Evolutionary conservation across 92 coral and sea anemone genomes (phyloP), one percentile per base, ranked within the genome.

Genomic region (Desmophyllum pertusum): DNA sequence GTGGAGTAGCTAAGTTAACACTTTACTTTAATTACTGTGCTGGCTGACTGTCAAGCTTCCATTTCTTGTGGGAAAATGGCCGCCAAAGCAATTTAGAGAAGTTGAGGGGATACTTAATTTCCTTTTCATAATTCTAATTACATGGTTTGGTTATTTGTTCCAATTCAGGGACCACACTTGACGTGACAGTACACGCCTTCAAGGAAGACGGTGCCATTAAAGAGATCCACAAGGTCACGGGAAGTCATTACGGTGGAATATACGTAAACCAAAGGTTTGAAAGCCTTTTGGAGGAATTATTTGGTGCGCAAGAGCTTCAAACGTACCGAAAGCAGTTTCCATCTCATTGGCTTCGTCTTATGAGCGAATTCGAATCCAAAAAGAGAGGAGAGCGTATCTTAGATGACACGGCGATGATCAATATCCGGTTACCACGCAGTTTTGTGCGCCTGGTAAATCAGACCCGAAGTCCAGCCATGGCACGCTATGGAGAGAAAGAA

Each of bases 161-260:
- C 1, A 6, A 0, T 42, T 48, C 41, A 65, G 73, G 72, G 25
- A 73, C 73, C 36, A 78, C 83, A 0, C 45, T 78, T 39, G 73
- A 78, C 25, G 84, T 64, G 2, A 80, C 84, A 14, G 76, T 70
- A 3, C 63, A 66, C 63, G 76, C 51, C 18, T 51, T 67, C n/a
- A 10, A 39, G 41, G 35, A 66, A 6, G 84, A 71, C 25, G 77
- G 75, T 43, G 43, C 30, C 59, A 48, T 67, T 40, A 80, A 63
- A 67, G 84, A 80, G 84, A 80, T 80, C 18, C 75, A 80, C 84
- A 67, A 29, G 40, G 84, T 46, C 10, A 63, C 84, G 4, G 84
- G 84, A 3, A 74, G 84, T 1, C 59, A 41, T 18, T 62, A 31
- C 33, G 83, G 83, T 10, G 83, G 83, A 27, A 78, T 66, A 0